phyloP scores from a whole-genome alignment of 2,797 vertebrate genomes.

The Sparus aurata region DNA sequence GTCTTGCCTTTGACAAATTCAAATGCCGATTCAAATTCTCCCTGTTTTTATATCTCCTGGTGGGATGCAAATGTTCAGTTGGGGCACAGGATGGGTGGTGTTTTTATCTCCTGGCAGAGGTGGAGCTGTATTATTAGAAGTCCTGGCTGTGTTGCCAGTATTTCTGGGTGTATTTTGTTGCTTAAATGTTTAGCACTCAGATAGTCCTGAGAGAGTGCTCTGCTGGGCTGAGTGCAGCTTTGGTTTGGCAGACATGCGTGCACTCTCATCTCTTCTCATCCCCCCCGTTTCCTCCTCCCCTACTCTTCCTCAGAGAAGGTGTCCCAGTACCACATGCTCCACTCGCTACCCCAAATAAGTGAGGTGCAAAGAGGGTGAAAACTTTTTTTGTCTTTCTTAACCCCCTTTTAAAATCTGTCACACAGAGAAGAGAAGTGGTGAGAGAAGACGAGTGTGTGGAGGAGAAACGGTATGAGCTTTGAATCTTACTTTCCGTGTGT shows the following conservation, averaged over 20 bases:
- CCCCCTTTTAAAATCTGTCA: conserved; percentile 36
- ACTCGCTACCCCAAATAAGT: conserved; percentile 61
- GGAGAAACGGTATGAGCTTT: conserved; percentile 75
- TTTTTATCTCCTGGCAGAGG: conserved; percentile 50
- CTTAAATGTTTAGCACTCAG: conserved; percentile 20
- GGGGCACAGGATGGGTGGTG: conserved; percentile 45
- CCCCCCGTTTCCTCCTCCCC: conserved; percentile 73
- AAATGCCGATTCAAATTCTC: conserved; percentile 82
- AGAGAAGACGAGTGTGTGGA: conserved; percentile 66
- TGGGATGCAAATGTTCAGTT: conserved; percentile 77
- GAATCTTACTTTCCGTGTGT: conserved; percentile 65
- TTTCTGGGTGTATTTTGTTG: not conserved
- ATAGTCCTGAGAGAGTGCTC: conserved; percentile 27
- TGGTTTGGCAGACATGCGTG: conserved; percentile 53
- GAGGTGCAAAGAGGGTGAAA: conserved; percentile 43
- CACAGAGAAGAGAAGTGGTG: conserved; percentile 42
- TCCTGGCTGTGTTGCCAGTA: conserved; percentile 12
- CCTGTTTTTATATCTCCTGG: conserved; percentile 77
- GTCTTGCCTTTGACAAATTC: conserved; percentile 77
- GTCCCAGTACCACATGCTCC: conserved; percentile 57
- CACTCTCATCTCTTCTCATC: conserved; percentile 56
- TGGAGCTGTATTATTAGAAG: conserved; percentile 35
- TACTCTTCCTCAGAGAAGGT: conserved; percentile 71
- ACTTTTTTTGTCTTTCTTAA: conserved; percentile 24
- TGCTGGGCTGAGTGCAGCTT: conserved; percentile 44